These are phyloP conservation scores for Microtus pennsylvanicus DNA, from an alignment of 2,113 vertebrate species.

Conservation along the genomic window DNA sequence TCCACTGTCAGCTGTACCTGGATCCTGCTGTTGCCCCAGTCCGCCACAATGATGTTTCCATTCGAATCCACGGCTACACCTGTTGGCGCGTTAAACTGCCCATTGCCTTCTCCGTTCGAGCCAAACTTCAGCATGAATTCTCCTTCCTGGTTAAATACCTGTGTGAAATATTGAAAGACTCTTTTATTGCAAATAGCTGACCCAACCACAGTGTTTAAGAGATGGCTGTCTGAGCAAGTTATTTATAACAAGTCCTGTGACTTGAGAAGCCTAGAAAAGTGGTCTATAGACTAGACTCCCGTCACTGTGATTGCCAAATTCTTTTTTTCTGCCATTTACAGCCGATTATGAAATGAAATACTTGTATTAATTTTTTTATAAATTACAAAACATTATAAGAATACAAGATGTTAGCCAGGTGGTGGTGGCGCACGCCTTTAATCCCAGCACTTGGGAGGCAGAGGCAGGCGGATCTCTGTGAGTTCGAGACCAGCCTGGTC, in stretches of 20 bases:
- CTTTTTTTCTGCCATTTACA: not conserved
- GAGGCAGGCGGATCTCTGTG: too few species aligned
- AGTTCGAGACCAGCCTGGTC: too few species aligned
- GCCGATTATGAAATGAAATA: not conserved
- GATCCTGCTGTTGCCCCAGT: slow-evolving; percentile 99
- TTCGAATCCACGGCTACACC: slow-evolving; percentile 98
- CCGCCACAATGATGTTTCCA: slow-evolving; percentile 98
- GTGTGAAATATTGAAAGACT: slow-evolving; percentile 51
- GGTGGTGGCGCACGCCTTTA: too few species aligned
- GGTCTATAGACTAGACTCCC: not conserved
- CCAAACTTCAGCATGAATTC: slow-evolving; percentile 98
- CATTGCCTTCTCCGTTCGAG: slow-evolving; percentile 98
- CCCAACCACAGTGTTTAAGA: slow-evolving; percentile 25
- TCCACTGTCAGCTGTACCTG: slow-evolving; percentile 87
- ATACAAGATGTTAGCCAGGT: not conserved
- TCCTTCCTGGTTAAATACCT: slow-evolving; percentile 99
- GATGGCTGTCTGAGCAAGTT: not conserved
- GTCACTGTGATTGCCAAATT: not conserved
- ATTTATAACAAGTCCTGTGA: slow-evolving; percentile 17
- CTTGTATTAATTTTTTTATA: not conserved
- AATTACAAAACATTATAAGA: slow-evolving; percentile 47
- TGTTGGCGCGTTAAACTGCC: slow-evolving; percentile 98
- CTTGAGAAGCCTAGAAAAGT: slow-evolving; percentile 17
- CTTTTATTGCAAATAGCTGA: slow-evolving; percentile 26
- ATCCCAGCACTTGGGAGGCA: too few species aligned